phyloP scores from a whole-genome alignment of 2,888 invertebrate genomes.

The Pristionchus mayeri region DNA sequence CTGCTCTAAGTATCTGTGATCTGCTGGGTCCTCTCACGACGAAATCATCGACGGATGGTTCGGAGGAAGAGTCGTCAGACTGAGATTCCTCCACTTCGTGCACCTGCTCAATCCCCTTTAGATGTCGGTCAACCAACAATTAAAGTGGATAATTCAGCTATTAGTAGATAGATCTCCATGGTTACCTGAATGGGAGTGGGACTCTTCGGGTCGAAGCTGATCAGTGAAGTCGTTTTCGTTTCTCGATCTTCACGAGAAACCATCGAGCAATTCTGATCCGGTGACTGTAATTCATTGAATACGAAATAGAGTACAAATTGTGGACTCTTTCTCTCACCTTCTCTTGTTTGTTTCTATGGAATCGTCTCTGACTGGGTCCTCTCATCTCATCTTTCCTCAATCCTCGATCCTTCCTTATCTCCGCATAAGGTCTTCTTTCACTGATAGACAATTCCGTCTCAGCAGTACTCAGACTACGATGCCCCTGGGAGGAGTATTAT shows the following conservation, averaged over 20 bases:
- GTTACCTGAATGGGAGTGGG: slow-evolving; percentile 47
- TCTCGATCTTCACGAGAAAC: slow-evolving; percentile 43
- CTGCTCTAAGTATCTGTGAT: slow-evolving; percentile 26
- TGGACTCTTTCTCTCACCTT: neutral
- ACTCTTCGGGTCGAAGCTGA: slow-evolving; percentile 50
- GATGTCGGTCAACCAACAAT: neutral
- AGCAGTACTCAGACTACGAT: slow-evolving; percentile 33
- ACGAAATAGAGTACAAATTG: neutral
- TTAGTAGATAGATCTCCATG: too few species aligned
- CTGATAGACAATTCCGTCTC: slow-evolving; percentile 47
- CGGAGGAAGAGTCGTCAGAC: neutral
- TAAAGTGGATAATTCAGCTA: neutral
- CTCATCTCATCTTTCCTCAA: slow-evolving; percentile 32
- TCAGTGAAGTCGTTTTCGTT: slow-evolving; percentile 46
- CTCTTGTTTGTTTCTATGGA: slow-evolving; percentile 24
- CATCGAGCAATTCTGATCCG: neutral
- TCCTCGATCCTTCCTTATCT: slow-evolving; percentile 7
- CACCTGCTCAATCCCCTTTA: slow-evolving; percentile 23
- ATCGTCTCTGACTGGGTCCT: slow-evolving; percentile 40
- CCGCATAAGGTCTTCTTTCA: slow-evolving; percentile 42
- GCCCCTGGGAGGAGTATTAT: neutral
- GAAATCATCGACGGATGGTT: slow-evolving; percentile 37
- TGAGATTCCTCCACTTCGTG: slow-evolving; percentile 46
- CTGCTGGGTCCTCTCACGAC: slow-evolving; percentile 49
- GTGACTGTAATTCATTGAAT: neutral